Evolutionary conservation across 2,797 vertebrate genomes (phyloP).

Genomic region (Mustela erminea): DNA sequence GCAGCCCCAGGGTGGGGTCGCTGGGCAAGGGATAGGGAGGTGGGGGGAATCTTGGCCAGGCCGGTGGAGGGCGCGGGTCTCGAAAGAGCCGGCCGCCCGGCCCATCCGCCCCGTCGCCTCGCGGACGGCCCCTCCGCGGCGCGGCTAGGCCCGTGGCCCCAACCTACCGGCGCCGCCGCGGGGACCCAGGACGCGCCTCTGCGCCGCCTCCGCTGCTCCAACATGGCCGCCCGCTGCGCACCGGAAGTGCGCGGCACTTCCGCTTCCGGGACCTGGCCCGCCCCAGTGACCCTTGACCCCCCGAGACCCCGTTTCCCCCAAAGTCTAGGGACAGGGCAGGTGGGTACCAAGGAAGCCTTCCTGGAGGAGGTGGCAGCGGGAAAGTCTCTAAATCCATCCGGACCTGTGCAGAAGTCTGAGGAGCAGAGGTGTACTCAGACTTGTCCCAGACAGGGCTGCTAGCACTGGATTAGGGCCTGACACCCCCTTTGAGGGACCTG

Average conservation of each 20-base stretch:
- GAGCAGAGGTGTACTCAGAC: background rate
- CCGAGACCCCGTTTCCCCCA: background rate
- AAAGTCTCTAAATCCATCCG: background rate
- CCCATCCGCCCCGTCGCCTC: constrained; percentile 68
- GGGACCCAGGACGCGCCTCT: constrained; percentile 84
- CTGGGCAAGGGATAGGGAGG: constrained; percentile 13
- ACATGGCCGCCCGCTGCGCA: constrained; percentile 89
- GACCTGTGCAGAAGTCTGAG: background rate
- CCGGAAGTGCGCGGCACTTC: constrained; percentile 85
- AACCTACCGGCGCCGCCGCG: constrained; percentile 88
- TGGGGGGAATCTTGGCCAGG: background rate
- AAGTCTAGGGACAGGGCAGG: background rate
- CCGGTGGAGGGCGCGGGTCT: constrained; percentile 33
- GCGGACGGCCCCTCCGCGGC: constrained; percentile 69
- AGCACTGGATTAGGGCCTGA: background rate
- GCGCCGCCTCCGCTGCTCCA: constrained; percentile 86
- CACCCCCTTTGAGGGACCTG: background rate
- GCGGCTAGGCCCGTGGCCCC: constrained; percentile 76
- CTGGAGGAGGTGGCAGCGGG: constrained; percentile 64
- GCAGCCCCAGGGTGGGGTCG: constrained; percentile 70
- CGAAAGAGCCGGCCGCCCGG: constrained; percentile 46
- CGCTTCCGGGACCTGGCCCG: constrained; percentile 82
- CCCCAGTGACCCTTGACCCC: constrained; percentile 72
- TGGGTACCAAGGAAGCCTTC: constrained; percentile 61
- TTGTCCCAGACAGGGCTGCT: background rate